Evolutionary conservation across 2,888 invertebrate species (phyloP).

Genomic region (Xestia ashworthii): DNA sequence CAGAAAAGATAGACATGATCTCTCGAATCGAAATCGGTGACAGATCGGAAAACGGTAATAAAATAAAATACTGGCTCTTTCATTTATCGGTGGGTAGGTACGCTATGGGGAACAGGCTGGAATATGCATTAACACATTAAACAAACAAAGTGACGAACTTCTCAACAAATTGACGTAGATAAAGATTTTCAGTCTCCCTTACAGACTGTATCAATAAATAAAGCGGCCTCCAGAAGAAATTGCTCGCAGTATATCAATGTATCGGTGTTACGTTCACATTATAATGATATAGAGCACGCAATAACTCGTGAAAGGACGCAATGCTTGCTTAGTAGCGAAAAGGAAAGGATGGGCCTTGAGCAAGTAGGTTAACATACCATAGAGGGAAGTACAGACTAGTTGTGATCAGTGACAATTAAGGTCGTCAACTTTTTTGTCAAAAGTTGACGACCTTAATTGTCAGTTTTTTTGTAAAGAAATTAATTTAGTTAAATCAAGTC

Average conservation of each 20-base stretch:
- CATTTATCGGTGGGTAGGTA: background rate
- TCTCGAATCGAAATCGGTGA: too few species aligned
- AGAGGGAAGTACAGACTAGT: background rate
- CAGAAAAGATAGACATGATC: background rate
- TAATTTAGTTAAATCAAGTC: background rate
- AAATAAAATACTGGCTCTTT: background rate
- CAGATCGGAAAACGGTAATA: background rate
- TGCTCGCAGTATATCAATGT: background rate
- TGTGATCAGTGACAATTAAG: background rate
- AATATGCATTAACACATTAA: background rate
- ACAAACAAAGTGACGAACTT: background rate
- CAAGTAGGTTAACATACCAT: conserved; percentile 25
- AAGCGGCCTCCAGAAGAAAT: background rate
- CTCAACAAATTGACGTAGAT: background rate
- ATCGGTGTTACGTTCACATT: conserved; percentile 10
- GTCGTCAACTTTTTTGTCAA: too few species aligned
- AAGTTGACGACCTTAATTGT: background rate
- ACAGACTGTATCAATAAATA: background rate
- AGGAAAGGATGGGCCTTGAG: conserved; percentile 43
- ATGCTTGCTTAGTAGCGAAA: conserved; percentile 17
- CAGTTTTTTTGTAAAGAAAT: background rate
- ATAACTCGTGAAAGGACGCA: conserved; percentile 37
- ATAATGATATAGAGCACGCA: conserved; percentile 22
- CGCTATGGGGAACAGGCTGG: background rate
- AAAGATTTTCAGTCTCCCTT: too few species aligned